Percentiles rank a stretch among this genome's conserved stretches.
These are phyloP conservation scores for Caenorhabditis macrosperma DNA, from an alignment of 2,888 invertebrate genomes.

Conservation along the genomic window DNA sequence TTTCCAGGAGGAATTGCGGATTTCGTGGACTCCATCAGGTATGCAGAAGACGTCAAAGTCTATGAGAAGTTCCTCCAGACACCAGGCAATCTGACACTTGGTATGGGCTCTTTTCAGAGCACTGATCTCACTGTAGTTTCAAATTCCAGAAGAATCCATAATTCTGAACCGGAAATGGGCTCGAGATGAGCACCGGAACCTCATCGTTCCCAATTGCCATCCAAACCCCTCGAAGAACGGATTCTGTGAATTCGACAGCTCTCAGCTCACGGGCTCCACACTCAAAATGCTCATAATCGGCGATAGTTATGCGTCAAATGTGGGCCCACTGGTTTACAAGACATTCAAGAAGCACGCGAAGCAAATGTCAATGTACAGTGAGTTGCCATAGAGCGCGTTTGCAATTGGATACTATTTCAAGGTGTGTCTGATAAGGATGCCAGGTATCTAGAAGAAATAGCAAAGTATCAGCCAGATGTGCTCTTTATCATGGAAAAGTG, in stretches of 20 bases:
- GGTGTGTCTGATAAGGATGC: too few species aligned
- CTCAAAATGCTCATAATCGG: conserved; percentile 36
- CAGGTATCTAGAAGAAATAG: not conserved
- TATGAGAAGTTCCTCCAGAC: not conserved
- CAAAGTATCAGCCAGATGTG: conserved; percentile 47
- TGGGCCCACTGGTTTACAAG: conserved; percentile 33
- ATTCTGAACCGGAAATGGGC: conserved; percentile 47
- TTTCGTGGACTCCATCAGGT: not conserved
- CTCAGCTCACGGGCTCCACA: conserved; percentile 9
- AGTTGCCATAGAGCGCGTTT: conserved; percentile 35
- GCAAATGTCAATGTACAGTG: conserved; percentile 40
- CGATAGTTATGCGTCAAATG: conserved; percentile 50
- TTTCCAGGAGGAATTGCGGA: not conserved
- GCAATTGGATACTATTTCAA: not conserved
- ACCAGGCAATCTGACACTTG: not conserved
- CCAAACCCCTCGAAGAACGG: conserved; percentile 50
- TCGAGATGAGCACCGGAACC: conserved; percentile 26
- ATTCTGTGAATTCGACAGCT: conserved; percentile 31
- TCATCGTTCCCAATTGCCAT: conserved; percentile 37
- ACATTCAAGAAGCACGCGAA: conserved; percentile 16
- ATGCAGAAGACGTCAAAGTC: not conserved
- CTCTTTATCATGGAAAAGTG: conserved; percentile 48
- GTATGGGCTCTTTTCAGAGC: too few species aligned
- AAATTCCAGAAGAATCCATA: conserved; percentile 45
- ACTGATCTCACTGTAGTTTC: too few species aligned